Evolutionary conservation across 2,888 invertebrate genomes (phyloP).

Genomic region (Hyalella azteca): DNA sequence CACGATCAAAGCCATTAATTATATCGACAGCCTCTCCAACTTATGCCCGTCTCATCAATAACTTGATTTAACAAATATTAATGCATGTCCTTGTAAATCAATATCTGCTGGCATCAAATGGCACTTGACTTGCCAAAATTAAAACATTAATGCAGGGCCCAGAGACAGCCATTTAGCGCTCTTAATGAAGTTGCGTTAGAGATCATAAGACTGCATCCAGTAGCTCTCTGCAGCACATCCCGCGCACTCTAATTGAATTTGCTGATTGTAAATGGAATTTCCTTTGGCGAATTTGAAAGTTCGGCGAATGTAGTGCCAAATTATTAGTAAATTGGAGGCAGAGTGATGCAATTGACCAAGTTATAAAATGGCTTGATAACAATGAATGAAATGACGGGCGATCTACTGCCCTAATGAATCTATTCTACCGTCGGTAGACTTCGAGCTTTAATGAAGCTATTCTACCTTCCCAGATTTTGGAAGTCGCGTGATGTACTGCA

Average conservation of each 20-base stretch:
- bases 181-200: constrained; percentile 5
- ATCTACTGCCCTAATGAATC: not conserved
- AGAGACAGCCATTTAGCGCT: not conserved
- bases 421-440: not conserved
- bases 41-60: too few species aligned
- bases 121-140: not conserved
- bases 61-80: too few species aligned
- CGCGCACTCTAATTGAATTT: not conserved
- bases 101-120: not conserved
- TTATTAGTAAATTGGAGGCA: not conserved
- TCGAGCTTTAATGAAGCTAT: constrained; percentile 11
- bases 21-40: too few species aligned
- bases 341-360: not conserved
- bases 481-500: not conserved
- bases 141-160: not conserved
- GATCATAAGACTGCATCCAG: not conserved
- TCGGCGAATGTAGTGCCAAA: not conserved
- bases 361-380: not conserved
- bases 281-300: constrained; percentile 7
- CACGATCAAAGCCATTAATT: too few species aligned
- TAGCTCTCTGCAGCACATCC: not conserved
- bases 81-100: not conserved
- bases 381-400: not conserved
- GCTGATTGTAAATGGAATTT: not conserved
- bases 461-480: too few species aligned